phyloP scores from a whole-genome alignment of 92 coral and sea anemone genomes.

The Epizoanthus ramosus region DNA sequence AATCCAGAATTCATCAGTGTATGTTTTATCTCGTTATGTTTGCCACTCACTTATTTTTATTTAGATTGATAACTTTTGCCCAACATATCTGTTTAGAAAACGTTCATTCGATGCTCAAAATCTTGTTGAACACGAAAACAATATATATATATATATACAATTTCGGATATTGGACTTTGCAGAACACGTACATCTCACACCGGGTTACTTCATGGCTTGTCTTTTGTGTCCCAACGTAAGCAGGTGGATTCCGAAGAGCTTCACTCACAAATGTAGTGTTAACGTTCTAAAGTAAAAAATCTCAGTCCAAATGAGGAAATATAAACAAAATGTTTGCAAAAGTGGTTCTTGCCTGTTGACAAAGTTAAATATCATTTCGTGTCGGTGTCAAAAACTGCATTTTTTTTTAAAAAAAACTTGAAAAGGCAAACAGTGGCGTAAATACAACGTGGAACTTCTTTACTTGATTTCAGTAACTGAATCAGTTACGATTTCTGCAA shows the following conservation, averaged over 20 bases:
- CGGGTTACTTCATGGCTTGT: background rate
- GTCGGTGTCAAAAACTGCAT: too few species aligned
- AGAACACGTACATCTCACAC: background rate
- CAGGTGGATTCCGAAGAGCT: constrained; percentile 13
- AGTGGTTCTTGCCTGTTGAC: too few species aligned
- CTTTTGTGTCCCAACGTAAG: background rate
- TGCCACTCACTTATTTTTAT: background rate
- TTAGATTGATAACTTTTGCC: background rate
- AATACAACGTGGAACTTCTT: background rate
- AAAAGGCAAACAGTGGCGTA: constrained; percentile 10
- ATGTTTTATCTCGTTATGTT: background rate
- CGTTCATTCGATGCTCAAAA: background rate
- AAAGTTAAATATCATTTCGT: too few species aligned
- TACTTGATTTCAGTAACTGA: background rate
- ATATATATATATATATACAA: background rate
- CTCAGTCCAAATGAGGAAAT: background rate
- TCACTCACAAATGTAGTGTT: background rate
- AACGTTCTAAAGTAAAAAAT: background rate
- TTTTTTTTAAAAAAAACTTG: too few species aligned
- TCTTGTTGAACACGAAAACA: background rate
- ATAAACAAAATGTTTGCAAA: background rate
- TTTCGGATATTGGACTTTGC: background rate
- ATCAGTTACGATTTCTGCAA: background rate
- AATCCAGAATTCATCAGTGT: background rate
- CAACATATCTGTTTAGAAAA: background rate